Base-by-base conservation (phyloP, 2,113 vertebrate genomes). In the Cynopterus brachyotis region DNA sequence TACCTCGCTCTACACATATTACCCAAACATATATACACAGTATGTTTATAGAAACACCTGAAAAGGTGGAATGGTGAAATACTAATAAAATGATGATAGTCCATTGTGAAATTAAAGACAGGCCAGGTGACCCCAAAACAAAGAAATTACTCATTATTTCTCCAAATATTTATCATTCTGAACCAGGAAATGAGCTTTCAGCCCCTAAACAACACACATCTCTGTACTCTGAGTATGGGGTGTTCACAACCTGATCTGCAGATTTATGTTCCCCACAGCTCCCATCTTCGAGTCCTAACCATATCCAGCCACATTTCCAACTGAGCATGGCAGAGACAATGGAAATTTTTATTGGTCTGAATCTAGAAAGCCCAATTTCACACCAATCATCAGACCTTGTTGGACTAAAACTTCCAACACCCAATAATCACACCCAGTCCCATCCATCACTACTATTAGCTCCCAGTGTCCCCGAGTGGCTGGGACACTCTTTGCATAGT, bases 1-100 rank as follows among this genome's bases (percentile, higher is more conserved):
- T 95, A 60, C 86, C 91, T 97, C 93, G 53, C 80, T 96, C 97
- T 97, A 91, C 85, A 87, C 95, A 20, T 95, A 95, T 93, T 97
- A 97, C 98, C 89, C 93, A 91, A 95, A 96, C 95, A 96, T 98
- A 97, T 98, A 97, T 98, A 97, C 97, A 60, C 98, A 98, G 97
- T 98, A 98, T 98, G 98, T 98, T 98, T 97, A 93, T 96, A 96
- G 95, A 96, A 94, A 97, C 82, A 64, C 94, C 93, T 93, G 89
- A 87, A 94, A 89, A 50, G 50, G 15, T 50, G 50, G 16, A 50
- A 50, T 50, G 50, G 50, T 93, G 89, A 87, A 94, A 89, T 81
- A 81, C 60, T 88, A 10, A 91, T 86, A 82, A 97, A 96, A 96
- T 96, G 78, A 82, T 62, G 37, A 82, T 32, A 78, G 73, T 73